These are phyloP conservation scores for Amorpha juglandis DNA, from an alignment of 2,888 invertebrate genomes.

Conservation along the genomic window DNA sequence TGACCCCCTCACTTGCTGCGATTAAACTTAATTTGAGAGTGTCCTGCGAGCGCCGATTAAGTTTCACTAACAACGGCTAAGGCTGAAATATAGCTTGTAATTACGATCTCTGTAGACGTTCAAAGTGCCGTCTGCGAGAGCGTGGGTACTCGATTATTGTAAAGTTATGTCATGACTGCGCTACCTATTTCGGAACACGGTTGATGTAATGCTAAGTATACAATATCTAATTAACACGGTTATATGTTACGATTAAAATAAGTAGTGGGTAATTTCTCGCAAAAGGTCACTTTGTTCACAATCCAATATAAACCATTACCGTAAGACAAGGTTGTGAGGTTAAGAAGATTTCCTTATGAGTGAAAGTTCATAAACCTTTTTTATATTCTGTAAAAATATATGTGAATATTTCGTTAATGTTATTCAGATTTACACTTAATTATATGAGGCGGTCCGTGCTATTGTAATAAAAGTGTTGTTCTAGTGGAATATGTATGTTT, in stretches of 20 bases:
- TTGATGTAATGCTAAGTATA: neutral
- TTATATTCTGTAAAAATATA: no score
- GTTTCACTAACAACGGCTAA: slow-evolving; percentile 56
- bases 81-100: slow-evolving; percentile 40
- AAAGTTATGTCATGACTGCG: slow-evolving; percentile 25
- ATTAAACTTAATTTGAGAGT: slow-evolving; percentile 81
- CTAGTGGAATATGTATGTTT: no score
- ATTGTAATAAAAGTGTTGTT: no score
- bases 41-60: slow-evolving; percentile 67
- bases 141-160: slow-evolving; percentile 22
- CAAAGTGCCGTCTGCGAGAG: slow-evolving; percentile 19
- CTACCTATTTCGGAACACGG: slow-evolving; percentile 18
- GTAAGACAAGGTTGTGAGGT: no score
- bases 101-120: slow-evolving; percentile 28
- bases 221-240: neutral
- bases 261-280: no score
- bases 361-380: no score
- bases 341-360: no score
- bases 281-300: neutral
- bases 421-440: no score
- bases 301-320: no score
- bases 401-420: no score
- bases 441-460: no score
- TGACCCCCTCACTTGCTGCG: slow-evolving; percentile 80
- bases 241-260: no score